Percentiles rank a stretch among this genome's conserved stretches.
Conservation (phyloP, 2,888 invertebrate genomes). For the Geophilus truncorum region DNA sequence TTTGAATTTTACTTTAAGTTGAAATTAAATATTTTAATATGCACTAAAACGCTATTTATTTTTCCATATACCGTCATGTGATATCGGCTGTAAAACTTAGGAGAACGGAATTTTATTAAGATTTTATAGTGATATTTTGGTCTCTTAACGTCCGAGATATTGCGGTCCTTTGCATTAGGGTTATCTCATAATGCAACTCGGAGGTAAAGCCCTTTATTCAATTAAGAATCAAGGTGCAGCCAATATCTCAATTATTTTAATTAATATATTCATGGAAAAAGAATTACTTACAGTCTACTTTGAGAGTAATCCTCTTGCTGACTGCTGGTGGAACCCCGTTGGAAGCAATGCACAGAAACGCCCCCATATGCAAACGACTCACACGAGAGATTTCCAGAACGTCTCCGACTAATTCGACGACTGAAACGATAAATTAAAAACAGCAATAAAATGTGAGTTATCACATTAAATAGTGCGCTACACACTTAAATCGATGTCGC, state of each 20-base stretch:
- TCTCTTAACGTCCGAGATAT: too few relatives aligned
- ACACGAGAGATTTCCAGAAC: slow-evolving; percentile 68
- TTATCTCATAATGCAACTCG: too few relatives aligned
- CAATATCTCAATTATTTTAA: too few relatives aligned
- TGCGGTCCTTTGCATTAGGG: too few relatives aligned
- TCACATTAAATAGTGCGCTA: background rate
- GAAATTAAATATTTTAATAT: background rate
- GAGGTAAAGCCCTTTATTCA: too few relatives aligned
- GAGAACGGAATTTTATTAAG: too few relatives aligned
- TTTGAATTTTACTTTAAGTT: background rate
- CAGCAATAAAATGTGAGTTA: background rate
- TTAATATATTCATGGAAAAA: too few relatives aligned
- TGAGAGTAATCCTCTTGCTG: slow-evolving; percentile 78
- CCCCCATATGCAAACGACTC: slow-evolving; percentile 84
- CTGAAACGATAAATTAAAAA: slow-evolving; percentile 49
- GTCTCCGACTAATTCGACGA: slow-evolving; percentile 71
- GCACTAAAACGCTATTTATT: background rate
- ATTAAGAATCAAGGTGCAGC: too few relatives aligned
- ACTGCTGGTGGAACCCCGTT: slow-evolving; percentile 89
- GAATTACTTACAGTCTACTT: slow-evolving; percentile 77
- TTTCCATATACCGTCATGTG: background rate
- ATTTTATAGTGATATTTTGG: too few relatives aligned
- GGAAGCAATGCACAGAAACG: slow-evolving; percentile 84
- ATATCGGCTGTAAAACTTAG: background rate
- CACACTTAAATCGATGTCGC: background rate